Base-by-base conservation (phyloP, 2,797 vertebrate genomes). In the Ptychadena robeensis region DNA sequence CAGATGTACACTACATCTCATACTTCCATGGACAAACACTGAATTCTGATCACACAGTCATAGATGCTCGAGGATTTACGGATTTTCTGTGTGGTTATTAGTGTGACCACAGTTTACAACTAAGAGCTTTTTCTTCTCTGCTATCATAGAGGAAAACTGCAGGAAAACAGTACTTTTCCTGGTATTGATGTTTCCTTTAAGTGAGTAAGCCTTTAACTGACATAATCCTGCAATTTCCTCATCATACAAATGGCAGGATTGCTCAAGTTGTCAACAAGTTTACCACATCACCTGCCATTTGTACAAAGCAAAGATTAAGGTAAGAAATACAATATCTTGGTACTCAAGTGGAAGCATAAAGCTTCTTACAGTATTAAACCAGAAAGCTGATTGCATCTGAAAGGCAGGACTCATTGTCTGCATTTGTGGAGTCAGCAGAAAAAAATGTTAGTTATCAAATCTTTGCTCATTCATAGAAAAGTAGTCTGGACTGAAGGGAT, bases 181-280 rank as follows among this genome's bases (percentile, higher is more conserved):
- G 40, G 30, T 69, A 82, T 75, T 82, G 80, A 82, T 82, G 80
- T 75, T 75, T 76, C 30, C 15, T 69, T 66, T 53, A 6, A 68
- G 66, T 53, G 40, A 31, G 12, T 53, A 57, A 67, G 27, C 31
- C 64, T 68, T 53, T 78, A 78, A 76, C 80, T 76, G 28, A 68
- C 35, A 44, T 82, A 76, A 76, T 69, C 64, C 73, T 69, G 32
- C 48, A 59, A 82, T 82, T 63, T 40, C 48, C 31, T 8, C 73
- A 69, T 76, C 48, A 82, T 9, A 61, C 34, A 32, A 69, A 59
- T 40, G 27, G 35, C 15, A 69, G 61, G 34, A 69, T 61, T 75
- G 72, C 30, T 38, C 15, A 4, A 40, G 48, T 12, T 44, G 59
- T 69, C 65, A 69, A 53, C 12, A 34, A 14, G 27, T 69, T 61